Conservation (phyloP, 2,797 vertebrate genomes). For the Morus bassanus region DNA sequence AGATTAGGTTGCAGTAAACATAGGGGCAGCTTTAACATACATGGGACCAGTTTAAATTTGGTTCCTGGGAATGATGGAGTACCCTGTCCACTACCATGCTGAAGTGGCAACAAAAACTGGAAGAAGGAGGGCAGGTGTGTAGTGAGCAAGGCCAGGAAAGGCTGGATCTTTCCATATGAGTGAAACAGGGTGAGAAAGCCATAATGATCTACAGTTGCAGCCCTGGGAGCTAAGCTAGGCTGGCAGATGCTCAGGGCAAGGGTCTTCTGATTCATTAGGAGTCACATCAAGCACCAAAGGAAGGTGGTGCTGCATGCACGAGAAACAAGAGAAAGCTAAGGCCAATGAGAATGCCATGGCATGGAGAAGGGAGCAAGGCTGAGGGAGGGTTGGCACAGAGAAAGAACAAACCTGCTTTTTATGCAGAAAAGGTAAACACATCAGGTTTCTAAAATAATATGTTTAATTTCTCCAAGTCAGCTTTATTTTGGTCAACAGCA, state of each 20-base stretch:
- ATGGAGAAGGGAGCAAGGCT: neutral
- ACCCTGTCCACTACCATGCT: fast-evolving
- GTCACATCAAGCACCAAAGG: neutral
- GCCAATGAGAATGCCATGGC: fast-evolving
- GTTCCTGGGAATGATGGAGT: neutral
- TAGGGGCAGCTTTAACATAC: neutral
- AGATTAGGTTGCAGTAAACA: neutral
- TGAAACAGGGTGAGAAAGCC: neutral
- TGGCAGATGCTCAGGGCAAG: neutral
- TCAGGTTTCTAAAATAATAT: neutral
- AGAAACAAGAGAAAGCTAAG: neutral
- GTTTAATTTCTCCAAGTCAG: neutral
- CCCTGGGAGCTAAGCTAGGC: neutral
- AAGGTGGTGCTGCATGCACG: neutral
- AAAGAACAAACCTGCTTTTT: neutral
- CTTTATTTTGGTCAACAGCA: neutral
- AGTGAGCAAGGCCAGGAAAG: neutral
- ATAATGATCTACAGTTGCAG: neutral
- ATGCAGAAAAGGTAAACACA: neutral
- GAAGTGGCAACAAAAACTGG: neutral
- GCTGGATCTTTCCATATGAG: neutral
- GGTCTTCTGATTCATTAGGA: neutral
- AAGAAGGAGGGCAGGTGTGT: fast-evolving
- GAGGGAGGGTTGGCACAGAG: neutral
- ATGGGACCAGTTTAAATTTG: neutral